Evolutionary conservation across 2,888 invertebrate species (phyloP).

Genomic region (Chouioia cunea): DNA sequence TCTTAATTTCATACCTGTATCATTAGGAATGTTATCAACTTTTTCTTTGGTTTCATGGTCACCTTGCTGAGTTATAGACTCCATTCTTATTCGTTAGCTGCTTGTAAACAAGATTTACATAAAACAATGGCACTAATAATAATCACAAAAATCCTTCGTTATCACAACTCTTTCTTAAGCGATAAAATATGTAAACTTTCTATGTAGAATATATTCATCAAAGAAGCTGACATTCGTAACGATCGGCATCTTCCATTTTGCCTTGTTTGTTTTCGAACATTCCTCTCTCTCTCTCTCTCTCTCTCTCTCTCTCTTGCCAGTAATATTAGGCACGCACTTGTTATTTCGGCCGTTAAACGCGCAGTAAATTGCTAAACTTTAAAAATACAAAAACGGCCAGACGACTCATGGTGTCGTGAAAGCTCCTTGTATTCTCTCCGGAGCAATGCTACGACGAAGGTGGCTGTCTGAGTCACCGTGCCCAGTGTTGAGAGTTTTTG

Average conservation of each 20-base stretch:
- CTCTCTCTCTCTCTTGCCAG: too few relatives aligned
- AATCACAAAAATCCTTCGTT: conserved; percentile 12
- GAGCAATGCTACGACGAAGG: not conserved
- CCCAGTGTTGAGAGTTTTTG: not conserved
- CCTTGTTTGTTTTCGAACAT: not conserved
- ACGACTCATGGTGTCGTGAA: conserved; percentile 23
- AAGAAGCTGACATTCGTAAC: not conserved
- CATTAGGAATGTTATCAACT: conserved; percentile 14
- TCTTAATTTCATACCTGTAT: conserved; percentile 21
- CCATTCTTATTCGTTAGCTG: conserved; percentile 33
- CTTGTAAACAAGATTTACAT: not conserved
- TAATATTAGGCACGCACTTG: too few relatives aligned
- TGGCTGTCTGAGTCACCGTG: conserved; percentile 24
- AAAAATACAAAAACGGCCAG: not conserved
- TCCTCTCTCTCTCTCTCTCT: too few relatives aligned
- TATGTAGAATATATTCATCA: not conserved
- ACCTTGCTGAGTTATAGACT: conserved; percentile 17
- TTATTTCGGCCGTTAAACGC: too few relatives aligned
- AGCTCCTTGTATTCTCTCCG: not conserved
- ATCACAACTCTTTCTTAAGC: too few relatives aligned
- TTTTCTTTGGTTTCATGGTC: conserved; percentile 43
- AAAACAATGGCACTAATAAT: conserved; percentile 31
- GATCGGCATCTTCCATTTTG: not conserved
- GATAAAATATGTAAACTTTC: not conserved
- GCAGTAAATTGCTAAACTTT: too few relatives aligned